phyloP scores from a whole-genome alignment of 2,113 vertebrate genomes.

The Murina feae region DNA sequence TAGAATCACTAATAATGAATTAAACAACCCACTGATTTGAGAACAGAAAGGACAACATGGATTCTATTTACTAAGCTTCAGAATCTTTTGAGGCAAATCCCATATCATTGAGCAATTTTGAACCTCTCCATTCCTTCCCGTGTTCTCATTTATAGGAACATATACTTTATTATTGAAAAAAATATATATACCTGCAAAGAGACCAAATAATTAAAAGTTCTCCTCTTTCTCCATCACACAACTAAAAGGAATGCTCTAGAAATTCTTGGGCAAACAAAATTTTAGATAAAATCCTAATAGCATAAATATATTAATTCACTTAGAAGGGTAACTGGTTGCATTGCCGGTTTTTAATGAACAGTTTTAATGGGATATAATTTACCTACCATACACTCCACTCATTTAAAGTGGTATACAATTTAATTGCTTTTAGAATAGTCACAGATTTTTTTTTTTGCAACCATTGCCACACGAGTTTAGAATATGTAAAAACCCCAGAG shows the following conservation, averaged over 20 bases:
- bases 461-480: not conserved
- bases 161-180: not conserved
- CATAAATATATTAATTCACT: not conserved
- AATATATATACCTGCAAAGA: not conserved
- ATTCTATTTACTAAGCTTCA: not conserved
- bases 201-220: not conserved
- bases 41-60: not conserved
- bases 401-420: not conserved
- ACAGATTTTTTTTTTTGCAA: not conserved
- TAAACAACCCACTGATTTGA: slow-evolving; percentile 15
- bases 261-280: not conserved
- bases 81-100: slow-evolving; percentile 10
- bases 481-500: not conserved
- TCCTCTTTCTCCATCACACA: not conserved
- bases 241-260: not conserved
- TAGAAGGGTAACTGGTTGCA: not conserved
- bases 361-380: slow-evolving; percentile 7
- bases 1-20: slow-evolving; percentile 29
- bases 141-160: not conserved
- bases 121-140: not conserved
- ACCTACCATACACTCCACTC: not conserved
- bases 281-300: not conserved
- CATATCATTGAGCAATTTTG: not conserved
- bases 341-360: not conserved
- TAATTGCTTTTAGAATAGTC: not conserved